These are phyloP conservation scores for Globodera rostochiensis DNA, from an alignment of 1,140 invertebrate genomes.

Conservation along the genomic window DNA sequence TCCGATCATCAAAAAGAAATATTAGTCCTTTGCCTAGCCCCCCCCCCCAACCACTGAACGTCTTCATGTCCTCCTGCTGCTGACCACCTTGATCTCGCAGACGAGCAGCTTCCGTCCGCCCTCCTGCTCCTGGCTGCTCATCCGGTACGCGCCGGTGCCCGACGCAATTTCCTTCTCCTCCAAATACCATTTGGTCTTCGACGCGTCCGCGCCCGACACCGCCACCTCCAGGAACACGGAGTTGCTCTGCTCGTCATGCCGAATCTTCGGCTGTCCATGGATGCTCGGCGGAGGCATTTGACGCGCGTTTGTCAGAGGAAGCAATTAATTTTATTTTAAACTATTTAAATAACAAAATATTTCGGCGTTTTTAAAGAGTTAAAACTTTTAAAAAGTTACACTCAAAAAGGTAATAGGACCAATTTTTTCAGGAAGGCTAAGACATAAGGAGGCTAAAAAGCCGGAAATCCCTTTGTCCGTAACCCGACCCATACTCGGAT, in stretches of 20 bases:
- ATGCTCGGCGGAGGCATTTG: constrained; percentile 60
- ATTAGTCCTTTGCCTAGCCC: neutral
- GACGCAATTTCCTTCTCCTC: constrained; percentile 59
- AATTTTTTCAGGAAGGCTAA: too few relatives aligned
- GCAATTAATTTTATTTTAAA: too few relatives aligned
- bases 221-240: constrained; percentile 58
- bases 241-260: constrained; percentile 53
- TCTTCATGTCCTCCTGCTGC: too few relatives aligned
- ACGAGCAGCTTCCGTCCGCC: constrained; percentile 55
- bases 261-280: constrained; percentile 63
- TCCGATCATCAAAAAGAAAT: too few relatives aligned
- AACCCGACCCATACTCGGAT: too few relatives aligned
- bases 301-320: neutral
- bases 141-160: constrained; percentile 54
- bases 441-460: too few relatives aligned
- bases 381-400: too few relatives aligned
- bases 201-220: constrained; percentile 52
- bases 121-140: constrained; percentile 57
- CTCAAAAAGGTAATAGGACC: too few relatives aligned
- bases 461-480: too few relatives aligned
- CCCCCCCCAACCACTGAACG: neutral
- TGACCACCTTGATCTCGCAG: constrained; percentile 62
- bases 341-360: too few relatives aligned
- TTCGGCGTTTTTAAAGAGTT: too few relatives aligned
- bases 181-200: constrained; percentile 63